Evolutionary conservation across 2,113 vertebrate species (phyloP).

Genomic region (Eupsittula cactorum): DNA sequence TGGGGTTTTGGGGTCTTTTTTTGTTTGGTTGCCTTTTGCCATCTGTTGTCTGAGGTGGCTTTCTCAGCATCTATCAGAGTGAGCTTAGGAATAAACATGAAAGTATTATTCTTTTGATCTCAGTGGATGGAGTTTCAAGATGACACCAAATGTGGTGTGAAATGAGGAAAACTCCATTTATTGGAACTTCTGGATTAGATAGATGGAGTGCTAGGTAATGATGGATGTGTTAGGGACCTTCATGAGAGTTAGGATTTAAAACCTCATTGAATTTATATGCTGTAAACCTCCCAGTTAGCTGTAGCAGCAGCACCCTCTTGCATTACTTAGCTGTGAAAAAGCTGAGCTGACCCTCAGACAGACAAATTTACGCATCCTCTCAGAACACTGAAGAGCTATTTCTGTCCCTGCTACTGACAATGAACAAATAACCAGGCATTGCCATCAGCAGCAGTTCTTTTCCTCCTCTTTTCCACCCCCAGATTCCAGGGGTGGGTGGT

Average conservation of each 20-base stretch:
- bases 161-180: background rate
- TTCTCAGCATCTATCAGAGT: background rate
- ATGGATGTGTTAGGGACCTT: background rate
- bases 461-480: slow-evolving; percentile 52
- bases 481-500: slow-evolving; percentile 56
- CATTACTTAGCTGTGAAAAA: background rate
- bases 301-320: background rate
- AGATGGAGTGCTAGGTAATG: background rate
- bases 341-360: background rate
- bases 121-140: background rate
- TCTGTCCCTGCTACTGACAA: slow-evolving; percentile 28
- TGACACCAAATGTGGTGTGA: background rate
- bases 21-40: background rate
- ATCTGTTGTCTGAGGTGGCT: background rate
- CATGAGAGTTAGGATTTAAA: background rate
- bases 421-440: slow-evolving; percentile 40
- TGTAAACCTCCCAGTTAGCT: background rate
- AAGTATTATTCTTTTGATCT: background rate
- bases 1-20: background rate
- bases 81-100: background rate
- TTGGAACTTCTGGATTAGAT: background rate
- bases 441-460: slow-evolving; percentile 42
- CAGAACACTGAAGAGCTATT: slow-evolving; percentile 4
- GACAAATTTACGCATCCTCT: background rate
- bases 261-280: background rate